phyloP scores from a whole-genome alignment of 2,888 invertebrate species.

The Galerucella nymphaeae region DNA sequence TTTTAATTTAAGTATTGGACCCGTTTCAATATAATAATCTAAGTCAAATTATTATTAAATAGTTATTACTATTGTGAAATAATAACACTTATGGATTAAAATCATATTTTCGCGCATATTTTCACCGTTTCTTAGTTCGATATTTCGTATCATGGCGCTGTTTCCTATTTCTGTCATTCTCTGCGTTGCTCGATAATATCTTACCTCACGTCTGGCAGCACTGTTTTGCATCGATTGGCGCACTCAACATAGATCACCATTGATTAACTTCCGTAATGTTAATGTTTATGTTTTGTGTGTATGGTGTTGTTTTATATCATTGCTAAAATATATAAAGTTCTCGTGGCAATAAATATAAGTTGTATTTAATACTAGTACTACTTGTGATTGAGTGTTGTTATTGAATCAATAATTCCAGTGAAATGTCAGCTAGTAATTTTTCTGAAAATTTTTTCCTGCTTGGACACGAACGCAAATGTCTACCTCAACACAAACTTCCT shows the following conservation, averaged over 20 bases:
- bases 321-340: slow-evolving; percentile 12
- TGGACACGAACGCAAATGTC: slow-evolving; percentile 12
- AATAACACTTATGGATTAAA: too few species aligned
- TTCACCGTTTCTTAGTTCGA: slow-evolving; percentile 15
- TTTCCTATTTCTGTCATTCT: slow-evolving; percentile 4
- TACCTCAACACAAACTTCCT: not conserved
- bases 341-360: slow-evolving; percentile 7
- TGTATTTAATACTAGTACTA: slow-evolving; percentile 9
- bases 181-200: too few species aligned
- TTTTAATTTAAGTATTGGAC: too few species aligned
- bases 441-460: slow-evolving; percentile 7
- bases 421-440: slow-evolving; percentile 14
- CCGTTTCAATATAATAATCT: too few species aligned
- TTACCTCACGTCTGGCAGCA: too few species aligned
- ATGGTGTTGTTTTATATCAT: slow-evolving; percentile 14
- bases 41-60: too few species aligned
- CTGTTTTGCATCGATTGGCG: too few species aligned
- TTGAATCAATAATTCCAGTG: slow-evolving; percentile 1
- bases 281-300: not conserved
- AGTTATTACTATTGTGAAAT: too few species aligned
- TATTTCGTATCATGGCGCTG: slow-evolving; percentile 1
- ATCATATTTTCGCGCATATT: too few species aligned
- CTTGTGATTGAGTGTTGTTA: slow-evolving; percentile 4
- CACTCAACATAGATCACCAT: too few species aligned
- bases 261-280: too few species aligned